A percentile compares a stretch with the other conserved stretches of the same genome.
phyloP scores from a whole-genome alignment of 1,140 invertebrate species.

The Calycopis cecrops region DNA sequence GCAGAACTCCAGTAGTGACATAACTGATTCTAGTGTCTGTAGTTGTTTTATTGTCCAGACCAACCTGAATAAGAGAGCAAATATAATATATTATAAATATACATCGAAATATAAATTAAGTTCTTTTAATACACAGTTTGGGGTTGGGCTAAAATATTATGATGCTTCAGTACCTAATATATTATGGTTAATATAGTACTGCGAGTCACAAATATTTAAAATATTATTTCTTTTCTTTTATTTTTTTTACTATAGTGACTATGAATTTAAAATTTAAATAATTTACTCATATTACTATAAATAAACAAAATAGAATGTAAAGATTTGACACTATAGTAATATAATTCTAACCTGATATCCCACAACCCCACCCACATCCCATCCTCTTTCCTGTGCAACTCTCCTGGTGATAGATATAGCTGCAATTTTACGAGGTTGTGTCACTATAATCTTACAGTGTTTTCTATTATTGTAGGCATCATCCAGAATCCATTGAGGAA shows the following conservation, averaged over 20 bases:
- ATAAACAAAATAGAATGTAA: no score
- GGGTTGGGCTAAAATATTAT: no score
- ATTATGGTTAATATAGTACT: no score
- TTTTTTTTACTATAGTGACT: no score
- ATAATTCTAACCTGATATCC: slow-evolving; percentile 85
- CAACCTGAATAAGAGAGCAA: slow-evolving; percentile 60
- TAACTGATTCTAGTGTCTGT: slow-evolving; percentile 89
- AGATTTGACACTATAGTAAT: not conserved
- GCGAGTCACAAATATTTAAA: no score
- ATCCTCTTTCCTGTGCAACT: slow-evolving; percentile 86
- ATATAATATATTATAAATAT: not conserved
- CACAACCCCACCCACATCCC: slow-evolving; percentile 85
- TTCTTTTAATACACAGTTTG: no score
- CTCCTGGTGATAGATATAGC: slow-evolving; percentile 88
- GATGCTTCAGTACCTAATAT: no score
- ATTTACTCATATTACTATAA: no score
- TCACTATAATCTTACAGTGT: slow-evolving; percentile 90
- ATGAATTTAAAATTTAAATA: no score
- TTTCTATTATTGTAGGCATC: slow-evolving; percentile 76
- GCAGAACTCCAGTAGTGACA: slow-evolving; percentile 88
- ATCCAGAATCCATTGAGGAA: slow-evolving; percentile 92
- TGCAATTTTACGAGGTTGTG: slow-evolving; percentile 90
- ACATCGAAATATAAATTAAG: no score
- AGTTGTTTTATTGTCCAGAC: slow-evolving; percentile 73
- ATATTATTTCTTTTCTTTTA: no score